These are phyloP conservation scores for Pelochelys cantorii DNA, from an alignment of 2,797 vertebrate genomes.

Conservation along the genomic window DNA sequence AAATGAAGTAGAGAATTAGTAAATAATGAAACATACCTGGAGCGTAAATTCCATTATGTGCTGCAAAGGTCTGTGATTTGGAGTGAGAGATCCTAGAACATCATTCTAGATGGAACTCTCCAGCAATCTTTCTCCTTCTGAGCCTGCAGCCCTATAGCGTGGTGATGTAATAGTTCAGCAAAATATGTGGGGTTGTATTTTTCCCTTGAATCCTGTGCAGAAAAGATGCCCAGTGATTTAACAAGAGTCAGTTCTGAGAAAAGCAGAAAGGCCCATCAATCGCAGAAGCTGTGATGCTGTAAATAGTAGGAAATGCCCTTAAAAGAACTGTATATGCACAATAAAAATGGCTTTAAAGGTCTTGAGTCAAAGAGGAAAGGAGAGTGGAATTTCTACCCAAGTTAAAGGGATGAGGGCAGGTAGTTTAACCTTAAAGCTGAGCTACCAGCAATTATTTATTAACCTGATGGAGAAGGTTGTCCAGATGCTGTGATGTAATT, in stretches of 20 bases:
- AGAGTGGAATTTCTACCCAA: not conserved
- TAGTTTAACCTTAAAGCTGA: not conserved
- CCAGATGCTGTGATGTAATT: not conserved
- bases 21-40: conserved; percentile 63
- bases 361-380: conserved; percentile 25
- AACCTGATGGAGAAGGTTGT: not conserved
- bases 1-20: conserved; percentile 68
- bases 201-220: not conserved
- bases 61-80: accelerated
- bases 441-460: not conserved
- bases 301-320: not conserved
- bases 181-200: not conserved
- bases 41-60: conserved; percentile 10
- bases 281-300: not conserved
- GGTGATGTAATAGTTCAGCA: conserved; percentile 33
- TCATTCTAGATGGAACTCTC: not conserved
- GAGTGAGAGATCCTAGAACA: not conserved
- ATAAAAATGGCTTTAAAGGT: not conserved
- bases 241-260: not conserved
- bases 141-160: conserved; percentile 8
- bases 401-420: not conserved
- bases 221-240: conserved; percentile 17
- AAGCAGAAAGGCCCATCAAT: not conserved
- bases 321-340: not conserved
- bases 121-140: conserved; percentile 1